Conservation (phyloP, 2,113 vertebrate species). For the Turnix velox region DNA sequence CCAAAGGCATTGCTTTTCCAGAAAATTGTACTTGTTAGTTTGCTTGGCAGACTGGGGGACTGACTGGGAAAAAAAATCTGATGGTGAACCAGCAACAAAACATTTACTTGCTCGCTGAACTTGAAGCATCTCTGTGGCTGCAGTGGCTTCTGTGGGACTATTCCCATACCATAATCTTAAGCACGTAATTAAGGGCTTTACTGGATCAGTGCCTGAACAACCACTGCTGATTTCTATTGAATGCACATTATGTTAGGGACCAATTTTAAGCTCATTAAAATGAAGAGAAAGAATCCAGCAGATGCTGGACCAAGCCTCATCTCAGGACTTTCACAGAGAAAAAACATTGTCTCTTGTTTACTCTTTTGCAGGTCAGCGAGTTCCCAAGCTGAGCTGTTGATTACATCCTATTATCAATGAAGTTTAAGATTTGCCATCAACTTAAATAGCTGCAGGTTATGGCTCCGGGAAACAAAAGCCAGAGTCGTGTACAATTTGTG, state of each 20-base stretch:
- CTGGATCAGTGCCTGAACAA: conserved; percentile 35
- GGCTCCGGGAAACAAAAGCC: not conserved
- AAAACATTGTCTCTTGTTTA: conserved; percentile 4
- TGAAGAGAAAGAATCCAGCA: conserved; percentile 33
- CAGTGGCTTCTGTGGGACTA: not conserved
- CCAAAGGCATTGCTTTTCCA: not conserved
- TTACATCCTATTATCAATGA: not conserved
- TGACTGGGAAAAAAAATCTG: not conserved
- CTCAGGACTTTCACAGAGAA: not conserved
- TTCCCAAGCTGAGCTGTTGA: conserved; percentile 20
- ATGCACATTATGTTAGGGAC: conserved; percentile 13
- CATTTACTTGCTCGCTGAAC: not conserved
- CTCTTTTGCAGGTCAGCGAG: not conserved
- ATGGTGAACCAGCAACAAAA: not conserved
- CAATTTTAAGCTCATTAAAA: conserved; percentile 51
- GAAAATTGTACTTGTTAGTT: not conserved
- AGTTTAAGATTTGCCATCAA: not conserved
- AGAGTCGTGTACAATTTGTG: not conserved
- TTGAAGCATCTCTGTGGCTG: conserved; percentile 2
- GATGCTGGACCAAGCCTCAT: not conserved
- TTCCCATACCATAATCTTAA: conserved; percentile 42
- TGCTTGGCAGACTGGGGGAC: not conserved
- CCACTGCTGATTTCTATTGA: conserved; percentile 25
- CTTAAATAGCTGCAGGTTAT: not conserved
- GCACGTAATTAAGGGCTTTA: conserved; percentile 37